phyloP scores from a whole-genome alignment of 2,113 vertebrate genomes.

The Antechinus flavipes region DNA sequence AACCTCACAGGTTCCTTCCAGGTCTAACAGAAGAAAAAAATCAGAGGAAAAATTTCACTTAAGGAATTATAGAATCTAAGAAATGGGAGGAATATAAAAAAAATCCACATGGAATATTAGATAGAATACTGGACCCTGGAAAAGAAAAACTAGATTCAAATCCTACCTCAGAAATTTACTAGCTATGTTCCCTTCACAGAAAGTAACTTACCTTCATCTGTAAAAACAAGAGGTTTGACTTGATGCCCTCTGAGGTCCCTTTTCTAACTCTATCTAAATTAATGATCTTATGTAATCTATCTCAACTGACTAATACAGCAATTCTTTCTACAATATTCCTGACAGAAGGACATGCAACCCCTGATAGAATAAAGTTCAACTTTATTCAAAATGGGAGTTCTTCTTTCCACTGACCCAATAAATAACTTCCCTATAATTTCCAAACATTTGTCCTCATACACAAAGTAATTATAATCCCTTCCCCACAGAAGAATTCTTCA shows the following conservation, averaged over 20 bases:
- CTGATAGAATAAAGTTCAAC: neutral
- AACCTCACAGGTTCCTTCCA: neutral
- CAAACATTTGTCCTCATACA: neutral
- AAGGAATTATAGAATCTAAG: neutral
- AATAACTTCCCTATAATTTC: neutral
- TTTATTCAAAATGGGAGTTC: neutral
- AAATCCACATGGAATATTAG: neutral
- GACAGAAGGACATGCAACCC: neutral
- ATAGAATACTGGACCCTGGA: neutral
- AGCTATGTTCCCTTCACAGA: neutral
- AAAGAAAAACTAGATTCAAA: too few relatives aligned
- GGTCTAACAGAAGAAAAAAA: neutral
- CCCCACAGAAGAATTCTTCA: neutral
- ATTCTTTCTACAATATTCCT: neutral
- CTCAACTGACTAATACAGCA: neutral
- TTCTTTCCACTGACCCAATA: constrained; percentile 27
- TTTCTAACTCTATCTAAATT: neutral
- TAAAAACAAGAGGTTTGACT: neutral
- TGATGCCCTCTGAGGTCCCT: neutral
- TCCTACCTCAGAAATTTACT: neutral
- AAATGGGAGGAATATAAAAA: neutral
- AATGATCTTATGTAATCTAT: neutral
- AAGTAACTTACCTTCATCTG: neutral
- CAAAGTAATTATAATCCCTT: neutral
- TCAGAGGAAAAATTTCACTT: neutral